Percentiles rank a stretch among this genome's conserved stretches.
Evolutionary conservation across 2,113 vertebrate species (phyloP).

Genomic region (Peucedramus taeniatus): DNA sequence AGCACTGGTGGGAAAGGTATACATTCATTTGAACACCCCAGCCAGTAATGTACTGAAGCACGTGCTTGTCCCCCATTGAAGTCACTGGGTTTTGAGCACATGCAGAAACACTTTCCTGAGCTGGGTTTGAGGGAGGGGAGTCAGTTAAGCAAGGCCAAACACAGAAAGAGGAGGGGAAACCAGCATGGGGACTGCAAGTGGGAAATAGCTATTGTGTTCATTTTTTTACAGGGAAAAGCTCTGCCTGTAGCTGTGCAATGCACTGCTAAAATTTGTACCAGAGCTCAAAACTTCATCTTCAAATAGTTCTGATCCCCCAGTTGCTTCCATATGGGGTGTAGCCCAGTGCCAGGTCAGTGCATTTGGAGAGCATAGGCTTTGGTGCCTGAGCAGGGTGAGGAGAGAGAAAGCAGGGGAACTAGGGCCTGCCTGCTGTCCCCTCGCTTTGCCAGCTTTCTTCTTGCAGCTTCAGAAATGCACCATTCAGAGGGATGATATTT

Average conservation of each 20-base stretch:
- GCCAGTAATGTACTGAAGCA: background rate
- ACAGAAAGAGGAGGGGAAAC: background rate
- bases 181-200: rapidly evolving
- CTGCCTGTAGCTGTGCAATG: background rate
- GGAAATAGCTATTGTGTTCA: background rate
- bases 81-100: background rate
- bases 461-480: background rate
- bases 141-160: background rate
- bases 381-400: background rate
- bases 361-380: background rate
- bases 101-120: background rate
- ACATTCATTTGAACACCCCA: background rate
- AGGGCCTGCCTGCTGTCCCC: background rate
- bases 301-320: background rate
- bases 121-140: background rate
- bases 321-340: rapidly evolving
- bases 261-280: background rate
- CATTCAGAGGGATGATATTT: background rate
- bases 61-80: background rate
- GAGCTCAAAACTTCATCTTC: background rate
- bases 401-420: background rate
- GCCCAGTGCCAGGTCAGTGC: background rate
- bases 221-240: background rate
- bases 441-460: background rate
- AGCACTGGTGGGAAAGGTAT: background rate